These are phyloP conservation scores for Austrolebias charrua DNA, from an alignment of 2,797 vertebrate species.

Conservation along the genomic window DNA sequence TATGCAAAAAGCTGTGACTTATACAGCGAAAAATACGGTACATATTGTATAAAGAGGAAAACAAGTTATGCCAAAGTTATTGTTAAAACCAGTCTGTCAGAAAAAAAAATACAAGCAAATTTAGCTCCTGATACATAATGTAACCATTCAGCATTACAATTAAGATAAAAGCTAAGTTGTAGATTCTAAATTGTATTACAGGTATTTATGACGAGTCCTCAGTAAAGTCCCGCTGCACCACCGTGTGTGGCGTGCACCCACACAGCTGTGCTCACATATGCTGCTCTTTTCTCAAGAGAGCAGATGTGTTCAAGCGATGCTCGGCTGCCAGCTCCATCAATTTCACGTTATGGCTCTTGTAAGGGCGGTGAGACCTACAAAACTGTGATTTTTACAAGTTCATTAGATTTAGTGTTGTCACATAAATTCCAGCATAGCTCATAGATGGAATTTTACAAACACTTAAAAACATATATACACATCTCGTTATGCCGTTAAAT, in stretches of 20 bases:
- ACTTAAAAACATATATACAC: neutral
- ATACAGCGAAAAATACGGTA: neutral
- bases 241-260: constrained; percentile 7
- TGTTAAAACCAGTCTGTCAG: neutral
- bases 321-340: constrained; percentile 4
- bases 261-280: constrained; percentile 22
- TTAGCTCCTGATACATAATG: neutral
- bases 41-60: neutral
- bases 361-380: neutral
- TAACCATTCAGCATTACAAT: neutral
- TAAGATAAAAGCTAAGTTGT: neutral
- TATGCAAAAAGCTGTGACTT: too few relatives aligned
- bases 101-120: neutral
- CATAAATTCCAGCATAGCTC: neutral
- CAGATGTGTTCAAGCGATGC: constrained; percentile 8
- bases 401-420: neutral
- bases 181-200: neutral
- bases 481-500: neutral
- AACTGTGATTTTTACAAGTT: neutral
- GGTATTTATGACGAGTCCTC: neutral
- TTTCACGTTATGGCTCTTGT: neutral
- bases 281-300: neutral
- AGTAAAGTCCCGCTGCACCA: constrained; percentile 5
- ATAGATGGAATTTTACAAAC: neutral
- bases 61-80: neutral